phyloP scores from a whole-genome alignment of 2,113 vertebrate species.

The Gymnobelideus leadbeateri region DNA sequence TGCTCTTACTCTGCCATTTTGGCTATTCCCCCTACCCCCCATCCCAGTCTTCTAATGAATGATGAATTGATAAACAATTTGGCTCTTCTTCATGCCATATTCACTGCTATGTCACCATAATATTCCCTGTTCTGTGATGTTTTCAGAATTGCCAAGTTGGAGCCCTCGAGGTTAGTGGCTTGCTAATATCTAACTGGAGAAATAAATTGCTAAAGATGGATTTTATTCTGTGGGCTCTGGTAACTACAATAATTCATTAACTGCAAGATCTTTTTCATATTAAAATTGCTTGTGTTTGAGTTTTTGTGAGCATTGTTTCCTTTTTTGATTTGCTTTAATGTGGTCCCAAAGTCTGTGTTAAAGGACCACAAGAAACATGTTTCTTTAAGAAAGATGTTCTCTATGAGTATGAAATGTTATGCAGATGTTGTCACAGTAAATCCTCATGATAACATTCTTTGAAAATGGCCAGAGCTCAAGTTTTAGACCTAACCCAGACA shows the following conservation, averaged over 20 bases:
- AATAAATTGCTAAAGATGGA: constrained; percentile 61
- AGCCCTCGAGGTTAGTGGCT: constrained; percentile 74
- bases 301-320: constrained; percentile 76
- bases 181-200: constrained; percentile 72
- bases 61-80: constrained; percentile 73
- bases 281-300: constrained; percentile 63
- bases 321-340: constrained; percentile 72
- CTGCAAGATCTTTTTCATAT: constrained; percentile 58
- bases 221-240: constrained; percentile 61
- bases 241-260: constrained; percentile 66
- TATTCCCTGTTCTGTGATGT: constrained; percentile 58
- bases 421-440: constrained; percentile 82
- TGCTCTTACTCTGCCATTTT: not conserved
- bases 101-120: constrained; percentile 77
- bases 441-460: constrained; percentile 68
- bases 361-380: constrained; percentile 65
- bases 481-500: constrained; percentile 72
- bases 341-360: constrained; percentile 76
- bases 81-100: constrained; percentile 54
- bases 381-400: constrained; percentile 69
- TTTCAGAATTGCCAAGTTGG: constrained; percentile 67
- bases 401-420: constrained; percentile 77
- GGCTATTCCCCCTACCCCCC: too few species aligned
- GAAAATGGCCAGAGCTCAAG: constrained; percentile 79
- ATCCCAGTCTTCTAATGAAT: constrained; percentile 53